Conservation (phyloP, 2,797 vertebrate species). For the Geotrypetes seraphini region DNA sequence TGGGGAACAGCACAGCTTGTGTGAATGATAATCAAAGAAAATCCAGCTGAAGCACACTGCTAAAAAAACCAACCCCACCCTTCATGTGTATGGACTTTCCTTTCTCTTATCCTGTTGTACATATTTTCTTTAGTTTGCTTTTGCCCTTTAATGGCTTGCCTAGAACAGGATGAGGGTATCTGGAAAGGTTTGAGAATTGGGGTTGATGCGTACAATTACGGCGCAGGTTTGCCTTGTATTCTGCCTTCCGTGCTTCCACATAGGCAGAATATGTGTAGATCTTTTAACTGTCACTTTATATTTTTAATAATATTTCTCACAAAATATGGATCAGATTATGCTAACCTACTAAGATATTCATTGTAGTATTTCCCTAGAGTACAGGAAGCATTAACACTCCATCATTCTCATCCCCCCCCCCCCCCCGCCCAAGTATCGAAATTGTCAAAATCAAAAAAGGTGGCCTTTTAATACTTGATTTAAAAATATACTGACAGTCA, state of each 20-base stretch:
- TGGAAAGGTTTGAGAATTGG: neutral
- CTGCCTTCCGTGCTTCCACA: neutral
- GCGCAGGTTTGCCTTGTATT: neutral
- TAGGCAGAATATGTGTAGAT: slow-evolving; percentile 1
- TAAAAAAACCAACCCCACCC: neutral
- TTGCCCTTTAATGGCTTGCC: neutral
- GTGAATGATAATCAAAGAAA: slow-evolving; percentile 21
- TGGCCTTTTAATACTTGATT: no score
- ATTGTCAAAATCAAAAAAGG: no score
- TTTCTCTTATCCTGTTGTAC: neutral
- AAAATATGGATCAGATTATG: slow-evolving; percentile 8
- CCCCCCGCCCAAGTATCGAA: no score
- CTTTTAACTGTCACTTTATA: slow-evolving; percentile 8
- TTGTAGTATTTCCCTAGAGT: slow-evolving; percentile 12
- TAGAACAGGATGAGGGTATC: neutral
- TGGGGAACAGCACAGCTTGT: slow-evolving; percentile 37
- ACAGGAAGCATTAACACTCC: no score
- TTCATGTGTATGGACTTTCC: neutral
- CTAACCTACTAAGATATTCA: slow-evolving; percentile 16
- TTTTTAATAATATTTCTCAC: slow-evolving; percentile 16
- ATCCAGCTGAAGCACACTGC: neutral
- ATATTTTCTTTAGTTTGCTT: slow-evolving; percentile 2
- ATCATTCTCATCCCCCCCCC: neutral
- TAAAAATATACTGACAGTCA: no score
- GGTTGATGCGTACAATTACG: neutral